phyloP scores from a whole-genome alignment of 2,113 vertebrate genomes.

The Scalopus aquaticus region DNA sequence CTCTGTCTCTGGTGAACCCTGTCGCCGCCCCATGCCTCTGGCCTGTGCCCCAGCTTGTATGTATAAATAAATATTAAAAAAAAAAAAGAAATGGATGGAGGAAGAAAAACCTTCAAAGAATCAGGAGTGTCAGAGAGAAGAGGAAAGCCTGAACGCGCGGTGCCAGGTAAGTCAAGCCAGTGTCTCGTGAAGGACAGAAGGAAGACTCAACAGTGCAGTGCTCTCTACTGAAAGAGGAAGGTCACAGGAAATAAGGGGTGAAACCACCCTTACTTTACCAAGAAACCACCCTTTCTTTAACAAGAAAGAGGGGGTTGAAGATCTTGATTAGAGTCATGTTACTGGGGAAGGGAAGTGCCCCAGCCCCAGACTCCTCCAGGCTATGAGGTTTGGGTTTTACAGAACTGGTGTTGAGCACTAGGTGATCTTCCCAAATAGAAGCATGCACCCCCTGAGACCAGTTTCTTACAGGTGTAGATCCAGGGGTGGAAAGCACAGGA shows the following conservation, averaged over 20 bases:
- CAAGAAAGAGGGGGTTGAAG: not conserved
- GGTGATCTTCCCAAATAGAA: not conserved
- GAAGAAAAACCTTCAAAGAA: not conserved
- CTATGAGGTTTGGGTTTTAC: not conserved
- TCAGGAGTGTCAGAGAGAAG: not conserved
- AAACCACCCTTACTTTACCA: no score
- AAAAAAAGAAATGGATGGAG: no score
- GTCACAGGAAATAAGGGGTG: not conserved
- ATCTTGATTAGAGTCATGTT: not conserved
- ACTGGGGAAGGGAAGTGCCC: not conserved
- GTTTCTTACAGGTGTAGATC: not conserved
- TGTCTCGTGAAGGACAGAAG: not conserved
- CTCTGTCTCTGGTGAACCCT: no score
- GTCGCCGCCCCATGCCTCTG: no score
- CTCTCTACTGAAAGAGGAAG: not conserved
- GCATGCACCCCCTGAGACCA: not conserved
- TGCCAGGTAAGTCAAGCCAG: not conserved
- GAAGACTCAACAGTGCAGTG: not conserved
- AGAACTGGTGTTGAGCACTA: not conserved
- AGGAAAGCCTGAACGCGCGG: not conserved
- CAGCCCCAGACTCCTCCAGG: not conserved
- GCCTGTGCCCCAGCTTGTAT: no score
- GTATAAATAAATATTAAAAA: no score
- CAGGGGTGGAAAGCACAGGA: not conserved
- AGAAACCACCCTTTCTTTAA: no score